Conservation (phyloP, 2,113 vertebrate species). For the Brienomyrus brachyistius region DNA sequence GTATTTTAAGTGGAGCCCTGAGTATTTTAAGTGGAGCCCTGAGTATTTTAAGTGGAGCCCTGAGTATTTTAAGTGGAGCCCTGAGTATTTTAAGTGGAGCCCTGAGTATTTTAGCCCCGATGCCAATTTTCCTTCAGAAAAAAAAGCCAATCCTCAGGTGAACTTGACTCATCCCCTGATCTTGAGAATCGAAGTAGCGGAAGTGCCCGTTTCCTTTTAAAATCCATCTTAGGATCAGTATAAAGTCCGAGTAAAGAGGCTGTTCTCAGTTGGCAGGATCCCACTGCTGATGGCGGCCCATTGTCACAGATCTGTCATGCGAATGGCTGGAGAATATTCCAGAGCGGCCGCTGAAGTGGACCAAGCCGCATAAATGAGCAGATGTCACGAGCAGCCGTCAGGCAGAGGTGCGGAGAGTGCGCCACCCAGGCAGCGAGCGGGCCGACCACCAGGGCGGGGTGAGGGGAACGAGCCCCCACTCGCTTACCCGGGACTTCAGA, state of each 20-base stretch:
- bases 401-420: neutral
- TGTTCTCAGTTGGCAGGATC: neutral
- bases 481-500: neutral
- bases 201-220: neutral
- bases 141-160: no score
- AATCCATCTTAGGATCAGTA: neutral
- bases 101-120: no score
- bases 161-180: no score
- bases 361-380: slow-evolving; percentile 3
- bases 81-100: no score
- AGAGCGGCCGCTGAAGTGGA: neutral
- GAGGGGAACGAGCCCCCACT: neutral
- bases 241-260: neutral
- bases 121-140: no score
- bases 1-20: no score
- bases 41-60: no score
- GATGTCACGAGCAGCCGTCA: slow-evolving; percentile 19
- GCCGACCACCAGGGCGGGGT: neutral
- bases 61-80: no score
- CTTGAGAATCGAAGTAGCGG: neutral
- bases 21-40: no score
- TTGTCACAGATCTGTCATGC: neutral
- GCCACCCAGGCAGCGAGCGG: neutral
- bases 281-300: neutral
- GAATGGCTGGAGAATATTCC: slow-evolving; percentile 3